Conservation (phyloP, 1,140 invertebrate genomes). For the Pentalonia nigronervosa region DNA sequence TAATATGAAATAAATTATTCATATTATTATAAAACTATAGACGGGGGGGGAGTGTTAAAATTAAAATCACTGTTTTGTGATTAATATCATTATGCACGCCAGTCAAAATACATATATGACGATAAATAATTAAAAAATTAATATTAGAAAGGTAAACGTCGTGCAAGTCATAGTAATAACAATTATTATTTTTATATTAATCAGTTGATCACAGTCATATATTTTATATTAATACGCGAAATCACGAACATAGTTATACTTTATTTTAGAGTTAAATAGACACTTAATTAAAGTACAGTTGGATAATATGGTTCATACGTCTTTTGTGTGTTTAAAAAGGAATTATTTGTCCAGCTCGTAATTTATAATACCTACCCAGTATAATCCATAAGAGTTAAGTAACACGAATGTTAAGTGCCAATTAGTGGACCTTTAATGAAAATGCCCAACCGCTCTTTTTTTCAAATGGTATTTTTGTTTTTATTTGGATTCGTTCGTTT, state of each 20-base stretch:
- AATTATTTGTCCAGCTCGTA: neutral
- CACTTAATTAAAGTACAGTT: neutral
- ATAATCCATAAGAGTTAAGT: neutral
- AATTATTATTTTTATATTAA: neutral
- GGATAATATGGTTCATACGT: neutral
- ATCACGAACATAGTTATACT: too few species aligned
- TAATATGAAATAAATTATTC: neutral
- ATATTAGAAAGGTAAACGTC: neutral
- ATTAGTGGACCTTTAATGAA: neutral
- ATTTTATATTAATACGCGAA: neutral
- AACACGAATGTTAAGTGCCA: neutral
- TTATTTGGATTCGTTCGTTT: neutral
- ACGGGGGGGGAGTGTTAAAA: neutral
- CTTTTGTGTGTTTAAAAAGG: neutral
- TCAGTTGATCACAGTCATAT: neutral
- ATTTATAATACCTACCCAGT: neutral
- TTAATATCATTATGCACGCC: neutral
- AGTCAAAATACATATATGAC: neutral
- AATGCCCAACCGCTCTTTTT: neutral
- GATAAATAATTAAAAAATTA: neutral
- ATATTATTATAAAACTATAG: neutral
- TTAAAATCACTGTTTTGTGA: neutral
- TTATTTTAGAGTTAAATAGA: neutral
- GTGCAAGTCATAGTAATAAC: neutral
- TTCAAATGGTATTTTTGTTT: neutral